These are phyloP conservation scores for Electrophaes corylata DNA, from an alignment of 2,888 invertebrate genomes.

Conservation along the genomic window DNA sequence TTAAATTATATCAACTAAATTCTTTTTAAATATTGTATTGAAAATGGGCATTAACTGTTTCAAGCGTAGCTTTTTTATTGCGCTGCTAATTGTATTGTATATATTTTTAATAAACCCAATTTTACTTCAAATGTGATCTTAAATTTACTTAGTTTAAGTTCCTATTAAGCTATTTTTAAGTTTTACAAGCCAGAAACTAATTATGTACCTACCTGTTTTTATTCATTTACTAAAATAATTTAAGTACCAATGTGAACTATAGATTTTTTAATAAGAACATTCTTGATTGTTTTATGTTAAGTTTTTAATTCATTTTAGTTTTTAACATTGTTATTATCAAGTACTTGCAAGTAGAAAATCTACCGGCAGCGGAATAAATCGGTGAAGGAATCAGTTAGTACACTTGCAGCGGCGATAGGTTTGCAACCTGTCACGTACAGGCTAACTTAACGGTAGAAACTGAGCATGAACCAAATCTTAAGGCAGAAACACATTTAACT, in stretches of 20 bases:
- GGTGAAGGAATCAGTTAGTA: too few species aligned
- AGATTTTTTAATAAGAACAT: neutral
- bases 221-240: neutral
- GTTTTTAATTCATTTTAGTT: neutral
- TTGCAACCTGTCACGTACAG: too few species aligned
- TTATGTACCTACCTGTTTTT: conserved; percentile 3
- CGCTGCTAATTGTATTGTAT: conserved; percentile 1
- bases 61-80: neutral
- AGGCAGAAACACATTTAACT: too few species aligned
- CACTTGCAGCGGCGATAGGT: too few species aligned
- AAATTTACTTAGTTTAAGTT: conserved; percentile 33
- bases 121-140: conserved; percentile 35
- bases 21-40: neutral
- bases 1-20: too few species aligned
- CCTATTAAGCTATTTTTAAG: conserved; percentile 31
- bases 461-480: too few species aligned
- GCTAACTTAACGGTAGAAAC: too few species aligned
- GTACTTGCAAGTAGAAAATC: too few species aligned
- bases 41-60: neutral
- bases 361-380: too few species aligned
- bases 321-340: neutral
- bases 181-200: neutral
- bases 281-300: neutral
- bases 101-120: conserved; percentile 15
- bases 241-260: too few species aligned